phyloP scores from a whole-genome alignment of 1,140 invertebrate genomes.

The Probaryconus sp. region DNA sequence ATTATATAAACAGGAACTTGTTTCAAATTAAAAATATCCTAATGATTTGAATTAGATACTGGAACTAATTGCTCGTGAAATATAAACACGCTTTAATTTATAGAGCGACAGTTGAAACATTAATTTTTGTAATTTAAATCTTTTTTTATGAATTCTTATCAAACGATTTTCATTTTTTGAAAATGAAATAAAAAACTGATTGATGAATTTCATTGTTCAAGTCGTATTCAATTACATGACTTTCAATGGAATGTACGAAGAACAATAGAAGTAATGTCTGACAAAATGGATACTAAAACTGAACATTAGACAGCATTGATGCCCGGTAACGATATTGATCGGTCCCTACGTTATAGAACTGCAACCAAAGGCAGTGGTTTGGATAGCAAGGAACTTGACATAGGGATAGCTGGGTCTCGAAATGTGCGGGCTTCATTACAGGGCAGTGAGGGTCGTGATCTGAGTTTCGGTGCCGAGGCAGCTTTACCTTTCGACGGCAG shows the following conservation, averaged over 20 bases:
- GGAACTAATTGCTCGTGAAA: too few species aligned
- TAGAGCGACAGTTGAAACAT: too few species aligned
- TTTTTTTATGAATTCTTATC: too few species aligned
- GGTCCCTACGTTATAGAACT: constrained; percentile 63
- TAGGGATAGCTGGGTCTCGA: constrained; percentile 42
- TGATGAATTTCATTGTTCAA: constrained; percentile 9
- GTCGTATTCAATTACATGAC: not conserved
- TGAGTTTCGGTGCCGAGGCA: constrained; percentile 46
- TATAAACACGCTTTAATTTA: too few species aligned
- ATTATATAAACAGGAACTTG: too few species aligned
- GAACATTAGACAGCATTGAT: constrained; percentile 49
- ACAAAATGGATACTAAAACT: constrained; percentile 30
- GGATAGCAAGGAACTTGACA: constrained; percentile 63
- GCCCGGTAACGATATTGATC: constrained; percentile 69
- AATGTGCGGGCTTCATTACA: constrained; percentile 64
- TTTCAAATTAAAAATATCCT: too few species aligned
- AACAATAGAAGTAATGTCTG: not conserved
- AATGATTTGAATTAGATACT: too few species aligned
- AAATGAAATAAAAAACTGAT: constrained; percentile 9
- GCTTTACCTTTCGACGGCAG: constrained; percentile 34
- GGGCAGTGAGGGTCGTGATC: constrained; percentile 60
- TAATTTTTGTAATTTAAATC: too few species aligned
- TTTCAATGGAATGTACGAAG: not conserved
- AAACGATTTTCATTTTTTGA: too few species aligned
- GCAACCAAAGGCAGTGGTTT: constrained; percentile 44